These are phyloP conservation scores for Drosophila pseudotakahashii DNA, from an alignment of 2,888 invertebrate genomes.

Conservation along the genomic window DNA sequence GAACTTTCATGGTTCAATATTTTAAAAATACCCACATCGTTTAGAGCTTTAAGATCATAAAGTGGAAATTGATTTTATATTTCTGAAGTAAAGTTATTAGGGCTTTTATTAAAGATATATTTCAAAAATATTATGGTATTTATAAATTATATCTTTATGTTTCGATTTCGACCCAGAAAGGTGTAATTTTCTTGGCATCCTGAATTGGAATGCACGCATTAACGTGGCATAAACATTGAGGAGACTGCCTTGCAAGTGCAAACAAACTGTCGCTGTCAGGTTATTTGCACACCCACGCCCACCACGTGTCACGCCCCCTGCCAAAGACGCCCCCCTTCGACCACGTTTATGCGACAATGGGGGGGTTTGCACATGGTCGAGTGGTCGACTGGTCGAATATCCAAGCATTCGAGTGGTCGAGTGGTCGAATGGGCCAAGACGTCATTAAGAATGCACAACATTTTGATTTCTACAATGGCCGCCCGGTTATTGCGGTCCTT, in stretches of 20 bases:
- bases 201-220: slow-evolving; percentile 31
- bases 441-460: slow-evolving; percentile 68
- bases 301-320: slow-evolving; percentile 33
- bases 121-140: too few species aligned
- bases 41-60: too few species aligned
- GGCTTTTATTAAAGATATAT: too few species aligned
- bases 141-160: background rate
- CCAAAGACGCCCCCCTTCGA: slow-evolving; percentile 6
- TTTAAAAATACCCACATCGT: too few species aligned
- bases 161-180: background rate
- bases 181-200: slow-evolving; percentile 12
- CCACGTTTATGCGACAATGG: slow-evolving; percentile 5
- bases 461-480: slow-evolving; percentile 70
- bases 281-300: slow-evolving; percentile 40
- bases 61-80: too few species aligned
- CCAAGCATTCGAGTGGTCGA: background rate
- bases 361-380: slow-evolving; percentile 10
- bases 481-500: slow-evolving; percentile 56
- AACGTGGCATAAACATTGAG: slow-evolving; percentile 7
- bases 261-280: slow-evolving; percentile 43
- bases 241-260: slow-evolving; percentile 18
- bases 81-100: too few species aligned
- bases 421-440: slow-evolving; percentile 30
- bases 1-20: too few species aligned
- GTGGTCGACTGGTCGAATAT: background rate